Conservation (phyloP, 35 echinoderm and acorn worm species). For the Apostichopus californicus region DNA sequence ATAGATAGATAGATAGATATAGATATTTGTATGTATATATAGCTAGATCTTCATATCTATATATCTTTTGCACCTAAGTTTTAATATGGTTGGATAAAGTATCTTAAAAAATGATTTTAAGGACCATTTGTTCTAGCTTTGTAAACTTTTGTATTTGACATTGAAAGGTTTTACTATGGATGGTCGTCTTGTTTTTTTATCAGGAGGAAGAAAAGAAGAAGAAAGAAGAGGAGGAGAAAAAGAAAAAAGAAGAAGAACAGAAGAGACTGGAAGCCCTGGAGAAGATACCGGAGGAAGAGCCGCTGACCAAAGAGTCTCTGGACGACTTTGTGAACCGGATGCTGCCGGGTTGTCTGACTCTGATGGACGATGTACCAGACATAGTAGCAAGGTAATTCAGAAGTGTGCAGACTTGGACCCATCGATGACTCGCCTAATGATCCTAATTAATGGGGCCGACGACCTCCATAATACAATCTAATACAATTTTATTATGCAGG, state of each 20-base stretch:
- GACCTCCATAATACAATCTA: too few relatives aligned
- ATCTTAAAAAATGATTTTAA: too few relatives aligned
- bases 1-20: too few relatives aligned
- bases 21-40: too few relatives aligned
- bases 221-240: slow-evolving; percentile 92
- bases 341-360: slow-evolving; percentile 88
- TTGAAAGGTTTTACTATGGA: too few relatives aligned
- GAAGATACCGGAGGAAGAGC: slow-evolving; percentile 84
- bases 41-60: too few relatives aligned
- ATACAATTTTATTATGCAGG: too few relatives aligned
- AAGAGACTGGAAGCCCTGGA: slow-evolving; percentile 77
- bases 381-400: slow-evolving; percentile 94
- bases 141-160: background rate
- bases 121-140: background rate
- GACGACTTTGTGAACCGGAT: slow-evolving; percentile 86
- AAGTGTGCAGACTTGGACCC: too few relatives aligned
- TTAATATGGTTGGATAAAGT: too few relatives aligned
- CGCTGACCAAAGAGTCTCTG: slow-evolving; percentile 70
- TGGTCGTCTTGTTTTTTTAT: background rate
- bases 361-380: slow-evolving; percentile 90
- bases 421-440: too few relatives aligned
- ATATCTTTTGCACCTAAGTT: too few relatives aligned
- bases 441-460: too few relatives aligned
- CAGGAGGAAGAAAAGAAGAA: slow-evolving; percentile 99
- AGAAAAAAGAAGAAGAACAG: slow-evolving; percentile 80